Conservation (phyloP, 2,113 vertebrate species). For the Toxotes chatareus region DNA sequence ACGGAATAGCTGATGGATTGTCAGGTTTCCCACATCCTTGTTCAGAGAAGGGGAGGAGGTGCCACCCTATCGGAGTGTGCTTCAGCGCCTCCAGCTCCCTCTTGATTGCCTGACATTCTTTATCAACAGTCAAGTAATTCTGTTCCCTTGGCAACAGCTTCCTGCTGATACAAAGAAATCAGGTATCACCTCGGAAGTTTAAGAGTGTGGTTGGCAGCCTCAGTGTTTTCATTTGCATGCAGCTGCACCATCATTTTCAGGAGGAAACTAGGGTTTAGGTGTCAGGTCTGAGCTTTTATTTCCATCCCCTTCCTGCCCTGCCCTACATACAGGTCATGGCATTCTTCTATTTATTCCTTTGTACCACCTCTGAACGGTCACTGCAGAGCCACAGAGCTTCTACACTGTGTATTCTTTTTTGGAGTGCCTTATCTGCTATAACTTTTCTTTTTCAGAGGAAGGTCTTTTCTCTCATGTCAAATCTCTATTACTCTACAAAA, state of each 20-base stretch:
- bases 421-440: background rate
- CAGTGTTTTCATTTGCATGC: constrained; percentile 64
- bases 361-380: constrained; percentile 33
- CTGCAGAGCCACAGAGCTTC: constrained; percentile 2
- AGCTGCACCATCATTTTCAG: constrained; percentile 51
- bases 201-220: constrained; percentile 61
- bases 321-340: constrained; percentile 42
- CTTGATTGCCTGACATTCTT: constrained; percentile 83
- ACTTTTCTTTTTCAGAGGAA: constrained; percentile 8
- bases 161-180: constrained; percentile 77
- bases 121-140: constrained; percentile 82
- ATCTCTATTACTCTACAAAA: background rate
- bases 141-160: constrained; percentile 81
- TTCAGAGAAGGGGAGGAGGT: constrained; percentile 57
- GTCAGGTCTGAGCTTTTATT: constrained; percentile 39
- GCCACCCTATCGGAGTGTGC: constrained; percentile 68
- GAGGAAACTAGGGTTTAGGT: constrained; percentile 43
- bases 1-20: constrained; percentile 55
- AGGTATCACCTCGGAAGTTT: constrained; percentile 82
- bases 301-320: background rate
- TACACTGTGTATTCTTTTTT: background rate
- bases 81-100: constrained; percentile 69
- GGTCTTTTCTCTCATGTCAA: constrained; percentile 9
- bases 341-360: constrained; percentile 39
- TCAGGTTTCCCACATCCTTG: constrained; percentile 57